Base-by-base conservation (phyloP, 2,888 invertebrate genomes). In the Apomyelois bistriatella region DNA sequence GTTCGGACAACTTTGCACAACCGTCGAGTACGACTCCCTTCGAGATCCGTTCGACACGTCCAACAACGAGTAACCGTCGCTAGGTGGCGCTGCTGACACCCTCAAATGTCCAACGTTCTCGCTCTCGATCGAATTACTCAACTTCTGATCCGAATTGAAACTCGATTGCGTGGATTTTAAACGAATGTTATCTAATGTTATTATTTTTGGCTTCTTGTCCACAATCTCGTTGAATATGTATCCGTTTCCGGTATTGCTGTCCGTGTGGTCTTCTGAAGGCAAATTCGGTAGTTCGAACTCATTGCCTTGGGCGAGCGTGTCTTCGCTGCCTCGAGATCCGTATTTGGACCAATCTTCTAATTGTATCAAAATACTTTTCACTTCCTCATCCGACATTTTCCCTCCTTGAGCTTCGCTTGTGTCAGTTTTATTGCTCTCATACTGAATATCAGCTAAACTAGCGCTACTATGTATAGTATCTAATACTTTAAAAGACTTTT, bases 191-290 rank as follows among this genome's bases (percentile, higher is more conserved):
- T 89, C 89, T 3, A 89, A 69, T 0, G 86, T 89, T 38, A 92
- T 89, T 54, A 80, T 80, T 58, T 85, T 88, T 12, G 91, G 88
- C 62, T 90, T 91, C 52, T 82, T 82, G 46, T 89, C 81, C 8
- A 90, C 70, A 40, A 92, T 89, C 73, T 92, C 92, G 62, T 85
- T 90, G 62, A 91, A 90, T 3, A 91, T 71, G 56, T 84, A 81
- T 54, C 76, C 79, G n/a, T 67, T 68, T 54, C 59, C 53, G 13
- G 65, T 65, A 12, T 60, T 66, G n/a, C 28, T 40, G 8, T 82
- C 82, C 0, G 77, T 64, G 42, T 76, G 77, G 1, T 88, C 88
- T 55, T 89, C 89, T 0, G 84, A 79, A 0, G 89, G 89, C 38
- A 89, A 62, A 58, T 90, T 89, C 2, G 88, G 88, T 48, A 90